Conservation (phyloP, 2,797 vertebrate genomes). For the Peromyscus attwateri region DNA sequence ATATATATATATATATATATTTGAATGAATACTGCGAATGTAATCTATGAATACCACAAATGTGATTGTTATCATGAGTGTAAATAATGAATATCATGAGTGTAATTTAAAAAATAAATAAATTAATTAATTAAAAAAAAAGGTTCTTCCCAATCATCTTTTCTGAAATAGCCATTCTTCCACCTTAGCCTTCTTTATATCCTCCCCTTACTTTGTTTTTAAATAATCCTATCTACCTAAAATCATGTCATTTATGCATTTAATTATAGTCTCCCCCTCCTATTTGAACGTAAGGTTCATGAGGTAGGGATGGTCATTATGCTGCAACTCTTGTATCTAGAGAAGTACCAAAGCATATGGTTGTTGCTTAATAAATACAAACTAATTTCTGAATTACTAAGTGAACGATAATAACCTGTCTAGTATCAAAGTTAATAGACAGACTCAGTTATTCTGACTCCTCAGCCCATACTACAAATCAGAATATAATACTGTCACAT, state of each 20-base stretch:
- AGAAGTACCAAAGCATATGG: constrained; percentile 6
- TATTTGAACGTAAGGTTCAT: neutral
- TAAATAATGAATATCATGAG: too few species aligned
- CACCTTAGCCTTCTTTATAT: neutral
- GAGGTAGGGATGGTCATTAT: neutral
- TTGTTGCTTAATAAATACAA: neutral
- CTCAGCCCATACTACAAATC: neutral
- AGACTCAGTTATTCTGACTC: neutral
- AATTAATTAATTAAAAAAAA: too few species aligned
- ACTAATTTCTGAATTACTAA: neutral
- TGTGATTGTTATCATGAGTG: too few species aligned
- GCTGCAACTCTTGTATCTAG: neutral
- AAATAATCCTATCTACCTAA: neutral
- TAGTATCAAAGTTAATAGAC: neutral
- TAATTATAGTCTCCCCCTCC: neutral
- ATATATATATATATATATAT: too few species aligned
- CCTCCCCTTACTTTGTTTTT: neutral
- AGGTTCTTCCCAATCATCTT: neutral
- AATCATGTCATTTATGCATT: constrained; percentile 10
- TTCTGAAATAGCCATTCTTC: neutral
- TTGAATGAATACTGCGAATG: too few species aligned
- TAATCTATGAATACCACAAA: too few species aligned
- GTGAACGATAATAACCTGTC: neutral
- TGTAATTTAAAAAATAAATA: too few species aligned
- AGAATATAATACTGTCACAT: neutral